Evolutionary conservation across 1,140 invertebrate species (phyloP).

Genomic region (Oscheius sp.): DNA sequence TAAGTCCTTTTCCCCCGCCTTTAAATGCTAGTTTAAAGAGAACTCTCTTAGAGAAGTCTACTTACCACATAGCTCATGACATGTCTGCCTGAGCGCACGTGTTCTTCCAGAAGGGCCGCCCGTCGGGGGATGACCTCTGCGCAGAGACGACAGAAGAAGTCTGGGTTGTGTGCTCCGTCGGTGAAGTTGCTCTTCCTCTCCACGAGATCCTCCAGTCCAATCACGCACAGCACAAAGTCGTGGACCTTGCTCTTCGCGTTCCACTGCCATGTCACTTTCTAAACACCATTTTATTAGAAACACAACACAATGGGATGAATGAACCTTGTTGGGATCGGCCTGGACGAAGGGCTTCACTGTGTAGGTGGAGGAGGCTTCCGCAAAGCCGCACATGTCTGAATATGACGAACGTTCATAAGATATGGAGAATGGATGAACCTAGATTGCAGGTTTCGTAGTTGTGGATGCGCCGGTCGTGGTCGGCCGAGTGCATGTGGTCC

Average conservation of each 20-base stretch:
- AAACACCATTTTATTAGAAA: background rate
- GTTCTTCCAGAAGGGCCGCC: background rate
- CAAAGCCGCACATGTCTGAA: background rate
- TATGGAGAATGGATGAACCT: background rate
- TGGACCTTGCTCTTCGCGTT: background rate
- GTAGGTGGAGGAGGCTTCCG: background rate
- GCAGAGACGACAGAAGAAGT: slow-evolving; percentile 15
- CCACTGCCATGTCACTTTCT: slow-evolving; percentile 15
- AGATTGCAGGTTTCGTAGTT: background rate
- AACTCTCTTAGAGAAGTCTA: too few relatives aligned
- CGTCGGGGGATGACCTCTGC: background rate
- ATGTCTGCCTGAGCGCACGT: slow-evolving; percentile 4
- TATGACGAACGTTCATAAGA: background rate
- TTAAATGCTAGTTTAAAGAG: too few relatives aligned
- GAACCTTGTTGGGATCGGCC: slow-evolving; percentile 12
- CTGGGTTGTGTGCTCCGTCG: background rate
- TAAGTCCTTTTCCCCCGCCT: background rate
- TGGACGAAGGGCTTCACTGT: slow-evolving; percentile 19
- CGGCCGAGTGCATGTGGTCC: background rate
- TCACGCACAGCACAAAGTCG: slow-evolving; percentile 6
- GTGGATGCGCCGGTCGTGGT: background rate
- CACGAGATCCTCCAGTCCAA: slow-evolving; percentile 20
- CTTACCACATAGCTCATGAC: slow-evolving; percentile 19
- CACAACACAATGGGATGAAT: background rate
- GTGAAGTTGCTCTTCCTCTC: slow-evolving; percentile 7